phyloP scores from a whole-genome alignment of 2,797 vertebrate species.

The Brachyrhaphis roseni region DNA sequence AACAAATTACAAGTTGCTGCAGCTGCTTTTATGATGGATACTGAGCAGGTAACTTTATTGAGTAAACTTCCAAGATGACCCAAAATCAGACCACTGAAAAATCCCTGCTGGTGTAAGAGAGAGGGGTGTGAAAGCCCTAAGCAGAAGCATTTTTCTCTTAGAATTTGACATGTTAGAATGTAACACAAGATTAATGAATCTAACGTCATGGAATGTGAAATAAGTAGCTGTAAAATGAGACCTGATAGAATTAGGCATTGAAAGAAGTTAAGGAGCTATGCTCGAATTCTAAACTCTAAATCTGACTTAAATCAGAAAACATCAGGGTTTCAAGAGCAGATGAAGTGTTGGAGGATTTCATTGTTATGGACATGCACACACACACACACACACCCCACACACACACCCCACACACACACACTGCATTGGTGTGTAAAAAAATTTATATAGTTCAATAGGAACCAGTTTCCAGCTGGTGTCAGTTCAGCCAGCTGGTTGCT shows the following conservation, averaged over 20 bases:
- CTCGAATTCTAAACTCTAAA: not conserved
- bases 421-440: not conserved
- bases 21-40: not conserved
- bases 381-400: not conserved
- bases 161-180: not conserved
- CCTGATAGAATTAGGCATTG: not conserved
- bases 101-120: not conserved
- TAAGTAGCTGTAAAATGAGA: not conserved
- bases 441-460: not conserved
- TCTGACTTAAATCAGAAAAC: not conserved
- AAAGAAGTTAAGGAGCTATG: not conserved
- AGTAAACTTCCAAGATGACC: not conserved
- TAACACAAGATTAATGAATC: not conserved
- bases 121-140: not conserved
- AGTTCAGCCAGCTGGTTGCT: slow-evolving; percentile 5
- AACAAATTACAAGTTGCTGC: not conserved
- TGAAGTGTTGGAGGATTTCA: not conserved
- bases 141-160: not conserved
- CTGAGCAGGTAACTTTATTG: not conserved
- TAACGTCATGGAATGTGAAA: not conserved
- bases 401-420: not conserved
- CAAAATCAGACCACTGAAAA: not conserved
- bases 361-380: not conserved
- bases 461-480: slow-evolving; percentile 15
- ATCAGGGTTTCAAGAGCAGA: not conserved